phyloP scores from a whole-genome alignment of 2,113 vertebrate species.

The Coturnix japonica region DNA sequence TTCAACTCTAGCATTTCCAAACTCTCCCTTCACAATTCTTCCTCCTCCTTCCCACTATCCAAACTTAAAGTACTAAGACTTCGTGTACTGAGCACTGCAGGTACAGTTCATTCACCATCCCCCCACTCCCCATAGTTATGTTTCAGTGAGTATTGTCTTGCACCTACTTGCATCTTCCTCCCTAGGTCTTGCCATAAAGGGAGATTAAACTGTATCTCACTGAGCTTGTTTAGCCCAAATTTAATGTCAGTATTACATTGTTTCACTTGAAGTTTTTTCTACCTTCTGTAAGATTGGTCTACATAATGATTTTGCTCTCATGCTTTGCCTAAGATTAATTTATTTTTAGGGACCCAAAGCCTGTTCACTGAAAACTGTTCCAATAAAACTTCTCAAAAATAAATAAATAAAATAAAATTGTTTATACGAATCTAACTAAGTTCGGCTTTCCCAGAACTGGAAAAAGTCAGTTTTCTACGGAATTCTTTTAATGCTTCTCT shows the following conservation, averaged over 20 bases:
- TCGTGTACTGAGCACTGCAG: neutral
- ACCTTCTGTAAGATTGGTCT: neutral
- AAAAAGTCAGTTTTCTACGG: neutral
- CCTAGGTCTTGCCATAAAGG: fast-evolving
- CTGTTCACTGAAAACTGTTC: neutral
- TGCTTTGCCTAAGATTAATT: neutral
- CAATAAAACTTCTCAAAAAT: neutral
- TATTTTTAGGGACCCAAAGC: neutral
- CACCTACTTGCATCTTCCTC: neutral
- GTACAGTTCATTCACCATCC: neutral
- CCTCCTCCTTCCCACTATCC: neutral
- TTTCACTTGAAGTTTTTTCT: neutral
- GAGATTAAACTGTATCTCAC: neutral
- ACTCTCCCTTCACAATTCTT: neutral
- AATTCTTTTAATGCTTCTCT: neutral
- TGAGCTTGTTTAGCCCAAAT: neutral
- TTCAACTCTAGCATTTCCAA: neutral
- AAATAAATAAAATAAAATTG: neutral
- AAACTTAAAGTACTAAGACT: neutral
- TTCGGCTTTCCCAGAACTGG: neutral
- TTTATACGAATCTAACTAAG: neutral
- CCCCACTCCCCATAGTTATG: neutral
- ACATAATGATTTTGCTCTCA: neutral
- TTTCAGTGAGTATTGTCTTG: neutral
- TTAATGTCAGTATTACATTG: neutral